phyloP scores from a whole-genome alignment of 2,113 vertebrate genomes.

The Corythaeola cristata region DNA sequence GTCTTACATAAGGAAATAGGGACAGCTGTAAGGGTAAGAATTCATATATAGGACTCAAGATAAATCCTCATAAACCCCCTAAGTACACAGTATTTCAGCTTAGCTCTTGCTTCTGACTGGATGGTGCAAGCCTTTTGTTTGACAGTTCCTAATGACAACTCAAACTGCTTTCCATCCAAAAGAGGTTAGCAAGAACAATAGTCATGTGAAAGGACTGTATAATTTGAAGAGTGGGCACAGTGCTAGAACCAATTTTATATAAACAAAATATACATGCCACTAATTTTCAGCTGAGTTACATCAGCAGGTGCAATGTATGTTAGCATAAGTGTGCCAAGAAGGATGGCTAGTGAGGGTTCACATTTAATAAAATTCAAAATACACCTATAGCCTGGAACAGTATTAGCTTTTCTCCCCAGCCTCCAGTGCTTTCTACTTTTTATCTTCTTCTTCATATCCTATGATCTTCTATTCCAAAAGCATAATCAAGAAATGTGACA shows the following conservation, averaged over 20 bases:
- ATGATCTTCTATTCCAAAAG: background rate
- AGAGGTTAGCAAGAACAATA: background rate
- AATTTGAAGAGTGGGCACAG: background rate
- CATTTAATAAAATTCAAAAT: background rate
- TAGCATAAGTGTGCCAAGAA: background rate
- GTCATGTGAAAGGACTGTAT: background rate
- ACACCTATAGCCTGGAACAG: background rate
- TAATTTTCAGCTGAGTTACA: background rate
- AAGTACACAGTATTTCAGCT: background rate
- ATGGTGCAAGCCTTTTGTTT: background rate
- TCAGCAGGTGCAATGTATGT: background rate
- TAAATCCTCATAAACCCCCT: background rate
- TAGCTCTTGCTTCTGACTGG: background rate
- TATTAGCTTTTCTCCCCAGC: background rate
- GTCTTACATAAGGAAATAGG: conserved; percentile 25
- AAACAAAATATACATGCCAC: background rate
- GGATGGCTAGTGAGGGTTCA: background rate
- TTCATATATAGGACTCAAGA: background rate
- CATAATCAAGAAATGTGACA: background rate
- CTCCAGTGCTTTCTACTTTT: background rate
- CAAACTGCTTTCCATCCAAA: background rate
- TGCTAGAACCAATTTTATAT: background rate
- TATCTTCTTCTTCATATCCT: background rate
- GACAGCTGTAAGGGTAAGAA: conserved; percentile 17
- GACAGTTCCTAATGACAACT: background rate